Percentiles rank a stretch among this genome's conserved stretches.
Evolutionary conservation across 2,888 invertebrate genomes (phyloP).

Genomic region (Geophilus truncorum): DNA sequence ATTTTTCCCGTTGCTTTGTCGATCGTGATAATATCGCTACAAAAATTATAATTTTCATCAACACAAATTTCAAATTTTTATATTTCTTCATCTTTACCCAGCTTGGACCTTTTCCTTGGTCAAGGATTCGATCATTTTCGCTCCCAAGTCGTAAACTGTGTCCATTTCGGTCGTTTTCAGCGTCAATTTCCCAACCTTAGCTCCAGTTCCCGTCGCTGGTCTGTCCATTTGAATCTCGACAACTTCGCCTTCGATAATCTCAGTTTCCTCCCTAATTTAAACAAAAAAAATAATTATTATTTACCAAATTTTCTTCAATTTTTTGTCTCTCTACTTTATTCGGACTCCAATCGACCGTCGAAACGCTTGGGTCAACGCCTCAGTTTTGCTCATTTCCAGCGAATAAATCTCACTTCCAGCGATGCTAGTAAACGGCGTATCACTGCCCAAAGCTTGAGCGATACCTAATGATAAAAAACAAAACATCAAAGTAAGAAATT

Average conservation of each 20-base stretch:
- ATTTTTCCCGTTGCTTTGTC: slow-evolving; percentile 97
- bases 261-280: slow-evolving; percentile 90
- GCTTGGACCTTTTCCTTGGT: slow-evolving; percentile 83
- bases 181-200: slow-evolving; percentile 86
- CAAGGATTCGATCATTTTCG: slow-evolving; percentile 95
- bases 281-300: slow-evolving; percentile 33
- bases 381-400: slow-evolving; percentile 97
- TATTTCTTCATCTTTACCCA: slow-evolving; percentile 48
- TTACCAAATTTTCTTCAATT: background rate
- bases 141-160: slow-evolving; percentile 96
- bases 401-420: slow-evolving; percentile 98
- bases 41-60: too few relatives aligned
- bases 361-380: slow-evolving; percentile 93
- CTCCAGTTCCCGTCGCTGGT: slow-evolving; percentile 82
- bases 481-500: background rate
- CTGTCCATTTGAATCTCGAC: slow-evolving; percentile 95
- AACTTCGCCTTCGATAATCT: slow-evolving; percentile 98
- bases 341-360: slow-evolving; percentile 81
- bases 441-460: slow-evolving; percentile 84
- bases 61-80: too few relatives aligned
- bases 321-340: slow-evolving; percentile 60
- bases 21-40: slow-evolving; percentile 92
- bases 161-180: slow-evolving; percentile 99
- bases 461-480: slow-evolving; percentile 50
- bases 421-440: slow-evolving; percentile 98